Evolutionary conservation across 2,113 vertebrate species (phyloP).

Genomic region (Notechis scutatus): DNA sequence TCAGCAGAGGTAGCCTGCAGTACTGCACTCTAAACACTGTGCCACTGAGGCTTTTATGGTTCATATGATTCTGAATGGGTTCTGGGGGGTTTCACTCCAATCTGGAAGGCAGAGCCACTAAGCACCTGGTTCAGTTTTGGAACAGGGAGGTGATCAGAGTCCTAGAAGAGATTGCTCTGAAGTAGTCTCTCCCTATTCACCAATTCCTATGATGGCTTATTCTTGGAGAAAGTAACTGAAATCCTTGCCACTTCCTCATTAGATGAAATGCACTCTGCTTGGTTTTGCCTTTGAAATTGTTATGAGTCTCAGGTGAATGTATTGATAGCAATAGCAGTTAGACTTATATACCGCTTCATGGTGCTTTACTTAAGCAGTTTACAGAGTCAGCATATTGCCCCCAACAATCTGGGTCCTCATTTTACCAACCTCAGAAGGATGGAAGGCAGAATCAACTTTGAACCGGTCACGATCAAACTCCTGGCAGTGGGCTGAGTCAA

Average conservation of each 20-base stretch:
- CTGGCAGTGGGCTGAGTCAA: neutral
- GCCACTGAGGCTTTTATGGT: too few relatives aligned
- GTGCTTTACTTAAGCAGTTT: neutral
- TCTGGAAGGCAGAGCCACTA: neutral
- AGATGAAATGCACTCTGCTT: neutral
- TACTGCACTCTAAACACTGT: too few relatives aligned
- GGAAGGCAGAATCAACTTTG: neutral
- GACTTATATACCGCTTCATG: neutral
- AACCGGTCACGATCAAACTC: neutral
- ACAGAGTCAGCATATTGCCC: neutral
- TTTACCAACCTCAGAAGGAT: neutral
- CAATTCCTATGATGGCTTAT: neutral
- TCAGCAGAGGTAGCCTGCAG: too few relatives aligned
- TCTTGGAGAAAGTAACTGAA: neutral
- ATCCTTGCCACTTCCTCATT: neutral
- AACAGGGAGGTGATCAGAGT: neutral
- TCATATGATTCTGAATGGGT: neutral
- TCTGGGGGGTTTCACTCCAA: neutral
- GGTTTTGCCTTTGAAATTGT: neutral
- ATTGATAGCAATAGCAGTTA: neutral
- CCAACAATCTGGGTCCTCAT: neutral
- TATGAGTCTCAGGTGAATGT: neutral
- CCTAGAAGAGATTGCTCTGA: neutral
- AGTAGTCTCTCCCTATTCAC: neutral
- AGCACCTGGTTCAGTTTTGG: neutral